These are phyloP conservation scores for Ceratosolen solmsi DNA, from an alignment of 1,140 invertebrate species.

Conservation along the genomic window DNA sequence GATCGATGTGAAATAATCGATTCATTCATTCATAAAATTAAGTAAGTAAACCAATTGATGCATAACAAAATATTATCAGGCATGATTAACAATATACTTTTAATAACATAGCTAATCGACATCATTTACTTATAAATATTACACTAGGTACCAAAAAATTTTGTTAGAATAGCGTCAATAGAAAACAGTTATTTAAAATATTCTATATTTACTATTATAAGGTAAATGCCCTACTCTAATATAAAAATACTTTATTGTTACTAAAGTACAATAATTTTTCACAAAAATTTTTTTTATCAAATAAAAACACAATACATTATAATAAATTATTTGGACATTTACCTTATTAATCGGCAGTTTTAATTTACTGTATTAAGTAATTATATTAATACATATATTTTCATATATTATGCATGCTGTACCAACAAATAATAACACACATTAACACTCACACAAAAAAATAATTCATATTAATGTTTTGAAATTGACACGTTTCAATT, in stretches of 20 bases:
- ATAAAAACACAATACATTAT: background rate
- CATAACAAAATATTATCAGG: conserved; percentile 41
- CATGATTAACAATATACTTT: conserved; percentile 23
- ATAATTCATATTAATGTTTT: conserved; percentile 43
- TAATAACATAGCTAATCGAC: conserved; percentile 22
- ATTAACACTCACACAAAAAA: conserved; percentile 38
- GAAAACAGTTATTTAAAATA: conserved; percentile 21
- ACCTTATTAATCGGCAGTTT: conserved; percentile 18
- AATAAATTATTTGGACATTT: conserved; percentile 11
- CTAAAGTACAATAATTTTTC: background rate
- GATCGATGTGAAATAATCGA: background rate
- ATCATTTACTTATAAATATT: conserved; percentile 18
- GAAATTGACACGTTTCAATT: conserved; percentile 47
- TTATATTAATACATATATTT: conserved; percentile 42
- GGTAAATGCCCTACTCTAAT: conserved; percentile 24
- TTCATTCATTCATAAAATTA: background rate
- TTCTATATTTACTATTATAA: conserved; percentile 21
- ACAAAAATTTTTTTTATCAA: background rate
- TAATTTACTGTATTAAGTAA: conserved; percentile 22
- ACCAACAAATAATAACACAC: conserved; percentile 45
- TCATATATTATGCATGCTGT: conserved; percentile 50
- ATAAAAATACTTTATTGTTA: background rate
- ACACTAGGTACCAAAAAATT: background rate
- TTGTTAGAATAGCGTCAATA: conserved; percentile 31
- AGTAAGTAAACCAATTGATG: conserved; percentile 30